Conservation (phyloP, 2,797 vertebrate genomes). For the Chelmon rostratus region DNA sequence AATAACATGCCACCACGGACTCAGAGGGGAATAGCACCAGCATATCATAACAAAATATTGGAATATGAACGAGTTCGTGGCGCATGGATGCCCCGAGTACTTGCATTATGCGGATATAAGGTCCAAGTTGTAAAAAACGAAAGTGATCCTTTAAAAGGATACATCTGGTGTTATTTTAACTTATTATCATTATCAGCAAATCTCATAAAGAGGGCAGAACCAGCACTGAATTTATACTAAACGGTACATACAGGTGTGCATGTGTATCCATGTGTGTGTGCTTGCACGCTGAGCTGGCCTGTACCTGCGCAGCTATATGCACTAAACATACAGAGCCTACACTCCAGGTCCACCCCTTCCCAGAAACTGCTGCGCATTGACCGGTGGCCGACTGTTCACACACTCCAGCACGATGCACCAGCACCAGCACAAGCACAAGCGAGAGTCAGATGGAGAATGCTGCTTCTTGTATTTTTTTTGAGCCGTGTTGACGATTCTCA, state of each 20-base stretch:
- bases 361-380: conserved; percentile 68
- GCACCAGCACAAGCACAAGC: conserved; percentile 30
- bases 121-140: too few relatives aligned
- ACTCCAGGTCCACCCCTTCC: conserved; percentile 71
- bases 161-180: background rate
- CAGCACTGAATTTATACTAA: background rate
- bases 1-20: too few relatives aligned
- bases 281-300: conserved; percentile 2
- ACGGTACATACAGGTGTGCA: background rate
- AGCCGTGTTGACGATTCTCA: conserved; percentile 79
- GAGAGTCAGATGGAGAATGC: conserved; percentile 56
- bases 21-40: too few relatives aligned
- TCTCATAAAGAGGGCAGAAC: too few relatives aligned
- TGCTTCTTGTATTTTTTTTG: conserved; percentile 79
- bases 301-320: conserved; percentile 9
- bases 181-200: background rate
- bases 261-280: background rate
- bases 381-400: conserved; percentile 41
- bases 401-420: conserved; percentile 31
- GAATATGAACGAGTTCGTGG: too few relatives aligned
- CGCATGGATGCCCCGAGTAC: too few relatives aligned
- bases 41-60: too few relatives aligned
- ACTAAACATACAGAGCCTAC: conserved; percentile 48
- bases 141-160: too few relatives aligned
- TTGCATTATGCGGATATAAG: too few relatives aligned